Base-by-base conservation (phyloP, 2,113 vertebrate genomes). In the Sturnus vulgaris region DNA sequence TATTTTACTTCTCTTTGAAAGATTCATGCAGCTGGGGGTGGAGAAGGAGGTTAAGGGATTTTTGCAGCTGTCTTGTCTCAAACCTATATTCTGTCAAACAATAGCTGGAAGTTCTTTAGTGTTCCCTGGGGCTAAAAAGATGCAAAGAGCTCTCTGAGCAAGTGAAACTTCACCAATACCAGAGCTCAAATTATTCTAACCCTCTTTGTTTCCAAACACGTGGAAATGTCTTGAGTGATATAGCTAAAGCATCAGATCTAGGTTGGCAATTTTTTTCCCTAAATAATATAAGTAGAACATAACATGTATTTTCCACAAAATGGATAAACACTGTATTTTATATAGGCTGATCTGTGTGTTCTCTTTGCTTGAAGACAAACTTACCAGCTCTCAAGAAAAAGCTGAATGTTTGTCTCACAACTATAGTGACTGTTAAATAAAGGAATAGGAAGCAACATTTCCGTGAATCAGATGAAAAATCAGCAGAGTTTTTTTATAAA, bases 51-150 rank as follows among this genome's bases (percentile, higher is more conserved):
- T 69, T 83, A 66, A 91, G 59, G 23, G 30, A 78, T 86, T 91
- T 73, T 84, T 93, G 83, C 86, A 84, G 68, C 50, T 92, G 72
- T 63, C 68, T 95, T 73, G 12, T 78, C 64, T 95, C 83, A 88
- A 93, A 57, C 28, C 24, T 93, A 1, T 27, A 15, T 82, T 89
- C 69, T 84, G 59, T 84, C 76, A 95, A 93, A 59, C 15, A 77
- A 15, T 23, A 88, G 14, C 46, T 84, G 76, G 78, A 88, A 80
- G 30, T 56, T 66, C 50, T 80, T 70, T 92, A 37, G 42, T 70
- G 39, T 70, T 73, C 50, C 16, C 46, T 80, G 30, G 52, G 50
- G 33, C 44, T 94, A 66, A 80, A 82, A 85, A 59, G 30, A 77
- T 53, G 22, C 23, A 70, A 69, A 86, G 46, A 37, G 4, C 30